Evolutionary conservation across 2,113 vertebrate species (phyloP), one percentile per base, ranked within the genome.

Genomic region (Epinephelus lanceolatus): DNA sequence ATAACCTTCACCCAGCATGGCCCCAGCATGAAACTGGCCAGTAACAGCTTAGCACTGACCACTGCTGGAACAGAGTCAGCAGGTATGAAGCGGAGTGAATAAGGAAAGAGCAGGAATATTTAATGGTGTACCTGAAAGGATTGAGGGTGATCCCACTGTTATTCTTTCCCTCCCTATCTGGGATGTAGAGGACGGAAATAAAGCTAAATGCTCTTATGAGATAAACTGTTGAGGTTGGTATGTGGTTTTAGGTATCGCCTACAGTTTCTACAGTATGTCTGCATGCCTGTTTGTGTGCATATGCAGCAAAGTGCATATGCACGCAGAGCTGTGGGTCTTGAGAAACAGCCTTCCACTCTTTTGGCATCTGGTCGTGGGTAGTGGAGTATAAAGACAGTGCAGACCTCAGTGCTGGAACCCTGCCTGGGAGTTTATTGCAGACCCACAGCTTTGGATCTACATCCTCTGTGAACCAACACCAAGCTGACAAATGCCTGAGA

Each of bases 401-500:
- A 47, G 69, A 6, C 66, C 68, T 75, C 63, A 10, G 55, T 53
- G 70, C 76, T 78, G 76, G 65, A 87, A 68, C 23, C 42, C 59
- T 67, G 83, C 52, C 55, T 78, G 70, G 49, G 57, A 71, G 86
- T 88, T 90, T 84, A 87, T 74, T 79, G 76, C 70, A 68, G 76
- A 33, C 30, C 55, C 25, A 33, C 62, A 73, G 81, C 42, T 70
- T 78, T 71, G 78, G 66, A 79, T 81, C 80, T 81, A 59, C 63
- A 65, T 78, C 81, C 55, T 76, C 71, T 80, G 85, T 79, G 84
- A 84, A 80, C 72, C 75, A 71, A 86, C 83, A 83, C 59, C 57
- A 74, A 66, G 74, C 81, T 87, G 89, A 85, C 83, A 85, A 89
- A 93, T 89, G 80, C 81, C 84, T 81, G 30, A 89, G 84, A 86